Conservation (phyloP, 2,888 invertebrate genomes). For the Orthosia gothica region DNA sequence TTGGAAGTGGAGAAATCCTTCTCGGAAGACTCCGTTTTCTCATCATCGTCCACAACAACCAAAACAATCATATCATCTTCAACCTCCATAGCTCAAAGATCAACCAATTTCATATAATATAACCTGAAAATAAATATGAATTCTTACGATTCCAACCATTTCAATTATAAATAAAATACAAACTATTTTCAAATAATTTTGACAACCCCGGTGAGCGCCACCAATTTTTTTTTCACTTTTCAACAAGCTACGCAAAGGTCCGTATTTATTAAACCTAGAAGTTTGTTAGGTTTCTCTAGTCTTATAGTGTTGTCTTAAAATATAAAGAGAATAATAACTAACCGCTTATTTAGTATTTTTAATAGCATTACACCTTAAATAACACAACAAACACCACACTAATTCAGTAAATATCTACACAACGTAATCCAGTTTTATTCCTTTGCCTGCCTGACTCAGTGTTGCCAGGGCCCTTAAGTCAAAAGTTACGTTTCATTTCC, state of each 20-base stretch:
- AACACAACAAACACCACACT: conserved; percentile 4
- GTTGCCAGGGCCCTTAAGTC: too few relatives aligned
- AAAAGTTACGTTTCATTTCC: too few relatives aligned
- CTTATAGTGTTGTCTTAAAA: neutral
- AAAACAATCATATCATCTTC: conserved; percentile 73
- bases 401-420: conserved; percentile 9
- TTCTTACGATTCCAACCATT: neutral
- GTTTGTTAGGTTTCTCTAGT: neutral
- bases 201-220: conserved; percentile 65
- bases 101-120: conserved; percentile 23
- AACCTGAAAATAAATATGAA: conserved; percentile 40
- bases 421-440: conserved; percentile 36
- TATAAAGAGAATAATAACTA: neutral
- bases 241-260: conserved; percentile 51
- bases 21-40: conserved; percentile 64
- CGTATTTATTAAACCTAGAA: conserved; percentile 39
- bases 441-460: conserved; percentile 57
- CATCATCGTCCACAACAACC: conserved; percentile 64
- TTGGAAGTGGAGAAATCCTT: conserved; percentile 60
- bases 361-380: neutral
- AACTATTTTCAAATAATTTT: conserved; percentile 58
- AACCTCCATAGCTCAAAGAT: conserved; percentile 58
- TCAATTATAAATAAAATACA: neutral
- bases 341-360: conserved; percentile 14
- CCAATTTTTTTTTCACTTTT: conserved; percentile 51